These are phyloP conservation scores for Alsophila aescularia DNA, from an alignment of 2,888 invertebrate genomes.

Conservation along the genomic window DNA sequence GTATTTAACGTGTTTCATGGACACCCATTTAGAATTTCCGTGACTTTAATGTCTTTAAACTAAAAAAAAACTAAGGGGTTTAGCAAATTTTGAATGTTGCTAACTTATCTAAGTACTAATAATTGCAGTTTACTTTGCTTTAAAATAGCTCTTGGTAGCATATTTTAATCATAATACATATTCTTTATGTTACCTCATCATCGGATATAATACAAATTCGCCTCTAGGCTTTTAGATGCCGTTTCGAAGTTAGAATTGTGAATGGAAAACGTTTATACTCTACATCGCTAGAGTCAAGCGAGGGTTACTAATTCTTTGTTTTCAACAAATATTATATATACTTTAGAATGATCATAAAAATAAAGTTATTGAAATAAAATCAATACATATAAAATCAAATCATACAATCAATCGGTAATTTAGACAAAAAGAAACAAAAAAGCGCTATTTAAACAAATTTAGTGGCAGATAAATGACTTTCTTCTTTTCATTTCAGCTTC, in stretches of 20 bases:
- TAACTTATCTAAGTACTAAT: background rate
- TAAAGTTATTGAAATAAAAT: no score
- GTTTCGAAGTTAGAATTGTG: slow-evolving; percentile 28
- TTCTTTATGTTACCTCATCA: slow-evolving; percentile 6
- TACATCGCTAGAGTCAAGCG: slow-evolving; percentile 19
- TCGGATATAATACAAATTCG: slow-evolving; percentile 14
- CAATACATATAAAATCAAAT: no score
- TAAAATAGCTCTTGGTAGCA: background rate
- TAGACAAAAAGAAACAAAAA: no score
- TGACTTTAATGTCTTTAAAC: no score
- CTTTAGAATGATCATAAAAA: no score
- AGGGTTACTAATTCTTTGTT: slow-evolving; percentile 7
- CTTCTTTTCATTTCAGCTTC: no score
- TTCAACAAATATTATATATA: background rate
- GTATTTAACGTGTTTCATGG: no score
- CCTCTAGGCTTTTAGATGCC: slow-evolving; percentile 48
- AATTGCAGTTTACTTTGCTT: slow-evolving; percentile 6
- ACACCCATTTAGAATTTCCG: no score
- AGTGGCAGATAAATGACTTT: no score
- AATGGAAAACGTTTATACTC: slow-evolving; percentile 43
- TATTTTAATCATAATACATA: slow-evolving; percentile 6
- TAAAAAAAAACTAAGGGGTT: no score
- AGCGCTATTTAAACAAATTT: no score
- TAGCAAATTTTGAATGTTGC: background rate
- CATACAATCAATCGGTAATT: no score